Evolutionary conservation across 2,797 vertebrate species (phyloP), one percentile per base, ranked within the genome.

Genomic region (Esox lucius): DNA sequence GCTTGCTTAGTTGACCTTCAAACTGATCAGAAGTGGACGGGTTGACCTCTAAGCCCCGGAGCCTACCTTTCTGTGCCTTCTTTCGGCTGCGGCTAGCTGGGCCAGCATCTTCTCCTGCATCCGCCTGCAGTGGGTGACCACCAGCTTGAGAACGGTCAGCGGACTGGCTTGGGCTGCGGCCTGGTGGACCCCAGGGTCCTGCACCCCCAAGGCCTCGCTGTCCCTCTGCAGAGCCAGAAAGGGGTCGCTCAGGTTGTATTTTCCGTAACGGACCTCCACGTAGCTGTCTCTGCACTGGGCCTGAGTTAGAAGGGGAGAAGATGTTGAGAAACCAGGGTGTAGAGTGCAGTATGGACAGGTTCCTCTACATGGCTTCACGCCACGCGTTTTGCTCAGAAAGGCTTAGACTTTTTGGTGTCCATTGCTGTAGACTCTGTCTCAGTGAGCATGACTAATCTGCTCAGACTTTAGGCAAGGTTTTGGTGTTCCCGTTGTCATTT

Each of bases 41-140:
- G 4, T 65, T 31, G 28, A 15, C 5, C 33, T 65, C 16, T 4
- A 16, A 65, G 16, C 12, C 62, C 13, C 62, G 42, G 15, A 8
- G 83, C 95, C 77, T 49, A 99, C 98, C 95, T 95, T 95, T 70
- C 96, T 95, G 92, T 99, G 97, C 9, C 96, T 88, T 93, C 92
- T 96, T 84, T 99, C 98, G 0, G 97, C 97, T 22, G 97, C 96
- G 12, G 96, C 95, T 48, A 99, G 93, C 74, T 99, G 98, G 68
- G 95, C 94, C 84, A 98, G 75, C 98, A 98, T 99, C 79, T 96
- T 96, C 73, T 99, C 97, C 89, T 98, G 97, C 97, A 98, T 98
- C 71, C 92, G 95, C 89, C 96, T 96, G 90, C 98, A 99, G 70
- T 99, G 97, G 77, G 95, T 96, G 91, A 98, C 96, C 90, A 99